These are phyloP conservation scores for Tragelaphus scriptus DNA, from an alignment of 2,113 vertebrate species.

Conservation along the genomic window DNA sequence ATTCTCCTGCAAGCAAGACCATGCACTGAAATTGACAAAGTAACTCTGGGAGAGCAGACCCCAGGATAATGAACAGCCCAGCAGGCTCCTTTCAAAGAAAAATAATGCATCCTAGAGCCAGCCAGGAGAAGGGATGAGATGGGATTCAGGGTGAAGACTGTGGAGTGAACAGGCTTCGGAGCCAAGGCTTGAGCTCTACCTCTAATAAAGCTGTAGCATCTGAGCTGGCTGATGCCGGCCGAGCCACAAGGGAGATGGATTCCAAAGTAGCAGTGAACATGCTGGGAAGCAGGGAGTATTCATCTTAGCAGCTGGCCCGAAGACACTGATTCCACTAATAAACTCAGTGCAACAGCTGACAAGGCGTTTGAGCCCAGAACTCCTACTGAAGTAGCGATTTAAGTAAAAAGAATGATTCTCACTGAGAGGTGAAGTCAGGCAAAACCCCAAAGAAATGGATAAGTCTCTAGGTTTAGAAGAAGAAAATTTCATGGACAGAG, in stretches of 20 bases:
- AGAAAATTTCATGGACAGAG: neutral
- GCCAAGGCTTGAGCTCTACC: neutral
- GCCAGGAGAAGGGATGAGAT: neutral
- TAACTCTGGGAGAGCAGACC: neutral
- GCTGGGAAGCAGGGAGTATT: neutral
- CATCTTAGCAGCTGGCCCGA: constrained; percentile 4
- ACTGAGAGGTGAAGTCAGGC: constrained; percentile 4
- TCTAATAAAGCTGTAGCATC: neutral
- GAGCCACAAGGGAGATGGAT: neutral
- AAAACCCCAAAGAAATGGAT: neutral
- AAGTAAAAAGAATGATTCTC: constrained; percentile 22
- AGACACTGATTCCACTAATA: constrained; percentile 43
- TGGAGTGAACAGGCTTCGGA: neutral
- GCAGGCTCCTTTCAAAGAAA: neutral
- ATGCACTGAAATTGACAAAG: neutral
- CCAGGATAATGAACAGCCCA: neutral
- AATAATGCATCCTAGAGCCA: neutral
- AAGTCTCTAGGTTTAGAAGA: neutral
- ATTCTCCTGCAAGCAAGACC: neutral
- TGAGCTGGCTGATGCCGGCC: neutral
- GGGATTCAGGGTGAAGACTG: neutral
- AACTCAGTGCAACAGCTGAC: constrained; percentile 19
- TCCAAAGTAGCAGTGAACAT: neutral
- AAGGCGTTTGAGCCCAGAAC: constrained; percentile 8
- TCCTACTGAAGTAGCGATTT: neutral